Conservation (phyloP, 2,113 vertebrate species). For the Semicossyphus pulcher region DNA sequence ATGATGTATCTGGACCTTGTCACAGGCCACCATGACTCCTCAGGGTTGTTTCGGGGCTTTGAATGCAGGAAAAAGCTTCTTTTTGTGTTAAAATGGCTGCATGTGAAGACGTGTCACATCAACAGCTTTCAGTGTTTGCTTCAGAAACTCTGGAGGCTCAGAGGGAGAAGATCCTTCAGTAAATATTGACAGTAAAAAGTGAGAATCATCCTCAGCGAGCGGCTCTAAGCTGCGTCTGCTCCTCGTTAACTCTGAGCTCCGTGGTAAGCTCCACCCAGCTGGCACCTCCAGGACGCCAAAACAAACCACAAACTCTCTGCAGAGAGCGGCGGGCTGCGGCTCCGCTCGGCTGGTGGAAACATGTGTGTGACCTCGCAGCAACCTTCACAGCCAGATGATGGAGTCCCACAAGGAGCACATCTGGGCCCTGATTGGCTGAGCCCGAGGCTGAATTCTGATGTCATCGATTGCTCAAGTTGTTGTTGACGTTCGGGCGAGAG, state of each 20-base stretch:
- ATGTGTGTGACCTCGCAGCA: slow-evolving; percentile 18
- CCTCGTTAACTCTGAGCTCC: slow-evolving; percentile 30
- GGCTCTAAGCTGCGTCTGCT: slow-evolving; percentile 12
- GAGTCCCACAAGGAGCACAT: slow-evolving; percentile 6
- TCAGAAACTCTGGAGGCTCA: neutral
- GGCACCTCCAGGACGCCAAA: slow-evolving; percentile 36
- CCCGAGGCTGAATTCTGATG: slow-evolving; percentile 35
- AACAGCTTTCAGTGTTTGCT: neutral
- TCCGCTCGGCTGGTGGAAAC: neutral
- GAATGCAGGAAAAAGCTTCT: no score
- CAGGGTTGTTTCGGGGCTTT: neutral
- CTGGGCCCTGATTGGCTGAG: slow-evolving; percentile 35
- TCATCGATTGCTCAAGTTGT: slow-evolving; percentile 56
- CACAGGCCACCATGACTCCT: neutral
- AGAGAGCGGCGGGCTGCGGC: neutral
- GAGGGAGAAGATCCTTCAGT: neutral
- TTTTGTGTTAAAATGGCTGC: neutral
- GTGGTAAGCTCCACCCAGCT: slow-evolving; percentile 50
- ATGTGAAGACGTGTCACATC: neutral
- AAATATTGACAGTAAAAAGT: neutral
- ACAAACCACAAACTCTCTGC: slow-evolving; percentile 30
- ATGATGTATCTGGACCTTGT: neutral
- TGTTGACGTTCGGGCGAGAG: slow-evolving; percentile 27
- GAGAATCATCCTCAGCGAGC: neutral
- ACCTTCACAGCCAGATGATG: slow-evolving; percentile 31